Percentiles rank a stretch among this genome's conserved stretches.
Conservation (phyloP, 2,888 invertebrate genomes). For the Sympetrum striolatum region DNA sequence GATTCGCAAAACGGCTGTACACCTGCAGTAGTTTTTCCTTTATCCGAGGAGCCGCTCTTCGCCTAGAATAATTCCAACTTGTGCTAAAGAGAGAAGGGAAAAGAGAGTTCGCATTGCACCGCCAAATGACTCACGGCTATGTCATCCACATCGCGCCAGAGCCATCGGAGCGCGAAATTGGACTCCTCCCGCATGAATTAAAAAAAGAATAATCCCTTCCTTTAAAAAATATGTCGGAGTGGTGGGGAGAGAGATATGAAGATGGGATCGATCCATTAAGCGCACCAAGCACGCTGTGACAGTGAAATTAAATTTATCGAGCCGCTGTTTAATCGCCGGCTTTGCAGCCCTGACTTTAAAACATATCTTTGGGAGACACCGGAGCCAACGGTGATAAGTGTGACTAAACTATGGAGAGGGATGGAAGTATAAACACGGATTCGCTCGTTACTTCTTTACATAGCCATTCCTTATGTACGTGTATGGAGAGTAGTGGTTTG, state of each 20-base stretch:
- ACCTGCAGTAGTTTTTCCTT: not conserved
- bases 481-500: too few species aligned
- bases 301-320: not conserved
- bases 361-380: not conserved
- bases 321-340: not conserved
- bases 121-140: conserved; percentile 3
- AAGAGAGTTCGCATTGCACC: not conserved
- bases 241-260: not conserved
- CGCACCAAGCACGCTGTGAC: not conserved
- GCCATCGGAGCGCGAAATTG: conserved; percentile 8
- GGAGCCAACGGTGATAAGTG: not conserved
- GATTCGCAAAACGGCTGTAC: not conserved
- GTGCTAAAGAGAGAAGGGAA: not conserved
- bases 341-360: not conserved
- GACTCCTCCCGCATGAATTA: not conserved
- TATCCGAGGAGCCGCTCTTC: not conserved
- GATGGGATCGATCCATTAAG: not conserved
- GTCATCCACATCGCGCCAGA: conserved; percentile 5
- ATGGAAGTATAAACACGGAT: too few species aligned
- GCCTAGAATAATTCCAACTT: conserved; percentile 11
- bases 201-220: not conserved
- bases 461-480: too few species aligned
- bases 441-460: too few species aligned
- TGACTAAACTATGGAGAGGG: not conserved
- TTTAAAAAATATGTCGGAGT: not conserved